Base-by-base conservation (phyloP, 2,113 vertebrate species). In the Tachysurus fulvidraco region DNA sequence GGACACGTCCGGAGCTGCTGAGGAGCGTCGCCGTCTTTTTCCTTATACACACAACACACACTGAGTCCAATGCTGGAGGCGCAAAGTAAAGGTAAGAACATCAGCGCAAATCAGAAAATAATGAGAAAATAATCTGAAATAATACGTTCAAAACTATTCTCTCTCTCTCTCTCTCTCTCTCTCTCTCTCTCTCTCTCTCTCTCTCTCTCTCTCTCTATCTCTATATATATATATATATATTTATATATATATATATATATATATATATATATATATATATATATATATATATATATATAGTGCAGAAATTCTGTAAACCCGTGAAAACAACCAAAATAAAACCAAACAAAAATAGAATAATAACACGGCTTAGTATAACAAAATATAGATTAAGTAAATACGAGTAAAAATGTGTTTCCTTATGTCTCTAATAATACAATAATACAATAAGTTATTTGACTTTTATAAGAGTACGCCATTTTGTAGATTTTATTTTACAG, bases 11-110 rank as follows among this genome's bases (percentile, higher is more conserved):
- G 67, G 83, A 84, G 28, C 69, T 84, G 69, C 69, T 73, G 54
- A 36, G 54, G 67, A 84, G 41, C 52, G 28, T 71, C 54, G n/a
- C 64, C n/a, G 52, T 74, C 19, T 73, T 59, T 74, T 74, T 73
- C 14, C 44, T 19, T 62, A 83, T 23, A 83, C 81, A 57, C 65
- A 73, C 83, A 41, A 25, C 55, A 74, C 83, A 74, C 69, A 81
- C 55, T 25, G 44, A 85, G 9, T 64, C 86, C 41, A 44, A 87
- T 87, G 86, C 86, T 87, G 86, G 86, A 87, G 69, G 87, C 78
- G 84, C 86, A 71, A 85, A 81, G 64, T 57, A 79, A 57, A 87
- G 83, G 91, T 93, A 90, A 92, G 91, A 83, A 90, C 17, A 52
- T 83, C 59, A 65, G 10, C 36, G 30, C 21, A 5, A 44, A 41